Conservation (phyloP, 2,888 invertebrate genomes). For the Scelioninae gen. 2 region DNA sequence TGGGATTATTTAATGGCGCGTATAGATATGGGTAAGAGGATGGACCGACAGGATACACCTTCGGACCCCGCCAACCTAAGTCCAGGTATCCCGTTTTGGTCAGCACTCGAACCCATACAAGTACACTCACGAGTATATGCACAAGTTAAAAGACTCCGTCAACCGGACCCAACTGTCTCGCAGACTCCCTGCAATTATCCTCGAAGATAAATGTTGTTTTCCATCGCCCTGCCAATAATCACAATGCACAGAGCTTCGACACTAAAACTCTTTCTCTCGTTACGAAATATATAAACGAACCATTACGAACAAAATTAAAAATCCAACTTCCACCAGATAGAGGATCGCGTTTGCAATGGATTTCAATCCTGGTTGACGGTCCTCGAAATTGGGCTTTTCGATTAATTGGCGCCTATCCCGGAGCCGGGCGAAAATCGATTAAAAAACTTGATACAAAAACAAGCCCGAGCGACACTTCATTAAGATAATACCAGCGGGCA, state of each 20-base stretch:
- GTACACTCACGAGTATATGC: conserved; percentile 4
- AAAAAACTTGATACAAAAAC: conserved; percentile 22
- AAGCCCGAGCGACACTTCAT: conserved; percentile 44
- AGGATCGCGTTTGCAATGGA: too few relatives aligned
- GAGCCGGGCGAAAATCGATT: conserved; percentile 27
- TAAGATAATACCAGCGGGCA: conserved; percentile 40
- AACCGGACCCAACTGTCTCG: conserved; percentile 59
- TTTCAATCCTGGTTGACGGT: too few relatives aligned
- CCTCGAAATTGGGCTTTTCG: neutral
- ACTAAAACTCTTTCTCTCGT: too few relatives aligned
- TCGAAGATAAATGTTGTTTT: conserved; percentile 36
- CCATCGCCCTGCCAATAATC: conserved; percentile 12
- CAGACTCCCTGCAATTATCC: conserved; percentile 41
- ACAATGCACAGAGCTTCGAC: conserved; percentile 15
- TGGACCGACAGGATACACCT: conserved; percentile 54
- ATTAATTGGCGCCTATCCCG: neutral
- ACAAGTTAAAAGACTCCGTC: conserved; percentile 44
- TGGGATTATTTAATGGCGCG: conserved; percentile 72
- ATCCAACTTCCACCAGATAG: too few relatives aligned
- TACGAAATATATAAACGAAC: too few relatives aligned
- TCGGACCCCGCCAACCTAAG: conserved; percentile 19
- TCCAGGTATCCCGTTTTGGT: conserved; percentile 65
- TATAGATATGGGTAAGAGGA: conserved; percentile 64
- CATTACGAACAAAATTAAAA: too few relatives aligned
- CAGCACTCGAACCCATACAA: conserved; percentile 17